These are phyloP conservation scores for Calephelis virginiensis DNA, from an alignment of 1,140 invertebrate species.

Conservation along the genomic window DNA sequence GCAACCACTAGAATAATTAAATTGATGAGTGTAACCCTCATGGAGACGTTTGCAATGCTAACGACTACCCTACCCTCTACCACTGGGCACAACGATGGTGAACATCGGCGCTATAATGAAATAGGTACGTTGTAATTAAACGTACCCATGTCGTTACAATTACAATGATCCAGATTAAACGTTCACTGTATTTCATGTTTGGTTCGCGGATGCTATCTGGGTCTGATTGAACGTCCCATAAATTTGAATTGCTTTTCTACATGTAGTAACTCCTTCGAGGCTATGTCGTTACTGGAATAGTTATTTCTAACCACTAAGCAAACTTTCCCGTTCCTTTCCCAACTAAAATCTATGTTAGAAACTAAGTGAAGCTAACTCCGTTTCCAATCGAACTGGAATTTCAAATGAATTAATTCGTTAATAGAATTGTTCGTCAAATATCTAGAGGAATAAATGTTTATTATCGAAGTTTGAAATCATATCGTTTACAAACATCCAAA, in stretches of 20 bases:
- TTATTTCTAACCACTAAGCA: constrained; percentile 13
- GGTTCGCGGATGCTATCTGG: background rate
- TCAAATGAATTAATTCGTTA: background rate
- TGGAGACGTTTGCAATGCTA: too few relatives aligned
- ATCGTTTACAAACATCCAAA: too few relatives aligned
- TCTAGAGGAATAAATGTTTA: too few relatives aligned
- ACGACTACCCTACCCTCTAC: too few relatives aligned
- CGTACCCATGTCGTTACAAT: background rate
- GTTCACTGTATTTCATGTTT: constrained; percentile 7
- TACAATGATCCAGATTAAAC: background rate
- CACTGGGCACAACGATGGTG: too few relatives aligned
- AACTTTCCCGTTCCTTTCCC: constrained; percentile 7
- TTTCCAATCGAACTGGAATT: background rate
- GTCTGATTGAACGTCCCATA: constrained; percentile 19
- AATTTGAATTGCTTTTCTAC: constrained; percentile 21
- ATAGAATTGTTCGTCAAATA: too few relatives aligned
- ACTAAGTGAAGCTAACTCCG: constrained; percentile 2
- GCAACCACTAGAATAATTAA: too few relatives aligned
- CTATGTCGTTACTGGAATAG: constrained; percentile 1
- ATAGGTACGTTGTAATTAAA: too few relatives aligned
- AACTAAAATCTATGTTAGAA: constrained; percentile 13
- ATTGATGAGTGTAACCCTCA: too few relatives aligned
- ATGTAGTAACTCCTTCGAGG: constrained; percentile 21
- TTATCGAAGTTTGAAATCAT: too few relatives aligned
- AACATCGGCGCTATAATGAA: too few relatives aligned